phyloP scores from a whole-genome alignment of 2,888 invertebrate genomes.

The Hololepta plana region DNA sequence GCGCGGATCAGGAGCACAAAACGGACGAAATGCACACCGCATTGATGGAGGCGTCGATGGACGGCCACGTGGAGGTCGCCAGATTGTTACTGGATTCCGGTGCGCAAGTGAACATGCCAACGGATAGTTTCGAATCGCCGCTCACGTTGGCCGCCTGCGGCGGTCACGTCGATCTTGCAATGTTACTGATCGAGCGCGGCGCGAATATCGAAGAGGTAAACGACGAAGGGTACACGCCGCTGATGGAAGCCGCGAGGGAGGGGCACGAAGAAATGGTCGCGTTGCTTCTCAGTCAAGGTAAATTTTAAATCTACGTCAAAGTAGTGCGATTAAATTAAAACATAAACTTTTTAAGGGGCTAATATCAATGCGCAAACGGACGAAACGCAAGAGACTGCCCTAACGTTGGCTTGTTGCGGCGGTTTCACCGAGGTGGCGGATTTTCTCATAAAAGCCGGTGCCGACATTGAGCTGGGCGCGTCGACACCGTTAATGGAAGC shows the following conservation, averaged over 20 bases:
- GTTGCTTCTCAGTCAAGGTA: conserved; percentile 72
- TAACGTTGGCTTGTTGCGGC: conserved; percentile 86
- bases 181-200: conserved; percentile 86
- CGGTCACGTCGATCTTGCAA: conserved; percentile 93
- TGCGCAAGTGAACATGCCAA: conserved; percentile 98
- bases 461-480: conserved; percentile 85
- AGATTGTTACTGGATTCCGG: conserved; percentile 86
- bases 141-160: conserved; percentile 96
- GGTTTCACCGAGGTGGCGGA: conserved; percentile 92
- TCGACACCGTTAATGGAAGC: conserved; percentile 98
- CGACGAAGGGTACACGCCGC: conserved; percentile 97
- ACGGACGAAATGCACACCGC: conserved; percentile 99
- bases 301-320: conserved; percentile 1
- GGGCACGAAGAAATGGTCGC: conserved; percentile 99
- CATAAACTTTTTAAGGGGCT: conserved; percentile 37
- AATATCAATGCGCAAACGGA: conserved; percentile 97
- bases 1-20: conserved; percentile 95
- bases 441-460: conserved; percentile 87
- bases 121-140: conserved; percentile 98
- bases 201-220: conserved; percentile 99
- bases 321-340: conserved; percentile 1
- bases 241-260: conserved; percentile 98
- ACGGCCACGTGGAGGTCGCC: conserved; percentile 97
- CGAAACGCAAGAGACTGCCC: conserved; percentile 93
- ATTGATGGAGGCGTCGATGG: conserved; percentile 99